These are phyloP conservation scores for Mesembrinibis cayennensis DNA, from an alignment of 2,113 vertebrate genomes.

Conservation along the genomic window DNA sequence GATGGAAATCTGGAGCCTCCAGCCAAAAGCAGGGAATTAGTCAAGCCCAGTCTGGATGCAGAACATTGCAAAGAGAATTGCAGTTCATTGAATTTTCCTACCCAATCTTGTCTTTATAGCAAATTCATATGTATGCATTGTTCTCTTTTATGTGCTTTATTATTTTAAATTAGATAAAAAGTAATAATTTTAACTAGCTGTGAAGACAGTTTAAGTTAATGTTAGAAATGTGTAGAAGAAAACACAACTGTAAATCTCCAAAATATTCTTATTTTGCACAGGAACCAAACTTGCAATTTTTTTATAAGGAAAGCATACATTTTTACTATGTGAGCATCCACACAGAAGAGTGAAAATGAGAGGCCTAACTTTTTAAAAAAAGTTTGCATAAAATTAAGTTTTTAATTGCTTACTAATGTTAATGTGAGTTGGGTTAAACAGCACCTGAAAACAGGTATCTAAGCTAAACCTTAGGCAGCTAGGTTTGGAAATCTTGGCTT, in stretches of 20 bases:
- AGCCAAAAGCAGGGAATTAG: background rate
- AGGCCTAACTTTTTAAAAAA: background rate
- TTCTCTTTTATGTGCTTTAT: background rate
- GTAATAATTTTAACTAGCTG: background rate
- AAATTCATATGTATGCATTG: background rate
- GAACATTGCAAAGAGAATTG: background rate
- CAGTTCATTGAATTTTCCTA: background rate
- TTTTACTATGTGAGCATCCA: background rate
- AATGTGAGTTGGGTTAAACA: background rate
- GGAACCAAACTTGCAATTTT: background rate
- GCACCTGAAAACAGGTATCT: background rate
- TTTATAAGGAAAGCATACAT: background rate
- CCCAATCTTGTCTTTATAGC: background rate
- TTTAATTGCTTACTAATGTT: background rate
- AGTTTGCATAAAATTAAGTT: background rate
- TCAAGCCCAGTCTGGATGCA: background rate
- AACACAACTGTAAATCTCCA: background rate
- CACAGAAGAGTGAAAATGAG: background rate
- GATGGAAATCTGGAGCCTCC: background rate
- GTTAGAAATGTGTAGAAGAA: background rate
- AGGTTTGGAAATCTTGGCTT: background rate
- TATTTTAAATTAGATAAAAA: background rate
- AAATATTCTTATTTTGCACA: background rate
- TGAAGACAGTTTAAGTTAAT: background rate
- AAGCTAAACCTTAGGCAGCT: background rate